These are phyloP conservation scores for Neomorphus geoffroyi DNA, from an alignment of 2,797 vertebrate genomes.

Conservation along the genomic window DNA sequence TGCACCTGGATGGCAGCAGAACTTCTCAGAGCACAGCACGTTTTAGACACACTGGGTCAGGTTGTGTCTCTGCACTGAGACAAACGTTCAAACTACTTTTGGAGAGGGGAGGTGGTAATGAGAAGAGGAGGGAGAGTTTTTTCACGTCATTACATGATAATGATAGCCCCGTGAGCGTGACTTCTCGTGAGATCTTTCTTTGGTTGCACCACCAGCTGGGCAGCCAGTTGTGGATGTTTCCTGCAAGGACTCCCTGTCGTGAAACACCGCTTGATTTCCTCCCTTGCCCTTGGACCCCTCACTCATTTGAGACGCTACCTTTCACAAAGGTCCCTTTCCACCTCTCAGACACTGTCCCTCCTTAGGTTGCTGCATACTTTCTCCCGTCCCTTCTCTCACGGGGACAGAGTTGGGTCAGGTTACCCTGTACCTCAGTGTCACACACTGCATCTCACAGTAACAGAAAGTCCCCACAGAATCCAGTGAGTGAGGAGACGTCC, in stretches of 20 bases:
- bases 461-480: background rate
- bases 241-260: accelerated
- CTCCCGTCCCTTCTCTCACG: background rate
- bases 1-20: background rate
- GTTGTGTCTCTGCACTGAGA: background rate
- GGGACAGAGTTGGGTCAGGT: background rate
- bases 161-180: background rate
- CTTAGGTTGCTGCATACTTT: background rate
- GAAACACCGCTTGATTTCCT: background rate
- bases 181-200: background rate
- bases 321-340: background rate
- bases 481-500: accelerated
- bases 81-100: background rate
- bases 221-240: background rate
- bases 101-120: background rate
- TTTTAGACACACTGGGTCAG: background rate
- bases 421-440: background rate
- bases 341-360: background rate
- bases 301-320: background rate
- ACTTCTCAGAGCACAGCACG: background rate
- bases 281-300: background rate
- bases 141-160: background rate
- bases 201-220: too few relatives aligned
- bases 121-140: background rate
- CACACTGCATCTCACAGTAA: accelerated